Conservation (phyloP, 2,797 vertebrate species). For the Sylvilagus floridanus region DNA sequence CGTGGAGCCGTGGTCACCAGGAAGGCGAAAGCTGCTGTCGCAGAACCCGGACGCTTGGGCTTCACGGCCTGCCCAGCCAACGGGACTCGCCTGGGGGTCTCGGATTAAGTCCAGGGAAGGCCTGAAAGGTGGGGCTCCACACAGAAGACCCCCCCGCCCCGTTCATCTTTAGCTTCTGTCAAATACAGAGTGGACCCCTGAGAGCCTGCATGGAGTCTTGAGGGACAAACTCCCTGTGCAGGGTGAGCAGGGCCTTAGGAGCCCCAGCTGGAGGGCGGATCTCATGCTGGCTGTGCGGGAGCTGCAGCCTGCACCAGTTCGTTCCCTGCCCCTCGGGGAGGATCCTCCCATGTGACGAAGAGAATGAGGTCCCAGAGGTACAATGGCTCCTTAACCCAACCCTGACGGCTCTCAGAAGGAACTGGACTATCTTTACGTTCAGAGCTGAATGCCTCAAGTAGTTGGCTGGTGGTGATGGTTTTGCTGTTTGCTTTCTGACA, state of each 20-base stretch:
- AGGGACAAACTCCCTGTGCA: background rate
- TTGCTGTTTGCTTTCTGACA: background rate
- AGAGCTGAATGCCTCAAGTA: background rate
- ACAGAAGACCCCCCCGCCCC: background rate
- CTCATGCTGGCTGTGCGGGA: background rate
- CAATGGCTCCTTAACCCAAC: background rate
- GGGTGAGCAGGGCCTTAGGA: background rate
- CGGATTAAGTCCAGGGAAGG: background rate
- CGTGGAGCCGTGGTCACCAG: background rate
- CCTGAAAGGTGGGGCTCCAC: background rate
- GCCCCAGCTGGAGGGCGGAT: background rate
- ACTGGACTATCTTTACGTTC: too few relatives aligned
- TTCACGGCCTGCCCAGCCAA: background rate
- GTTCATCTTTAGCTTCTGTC: background rate
- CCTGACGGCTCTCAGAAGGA: background rate
- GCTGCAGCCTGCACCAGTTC: background rate
- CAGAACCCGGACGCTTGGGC: background rate
- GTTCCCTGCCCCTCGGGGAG: background rate
- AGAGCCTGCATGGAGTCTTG: background rate
- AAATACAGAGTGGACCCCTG: background rate
- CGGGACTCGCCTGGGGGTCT: background rate
- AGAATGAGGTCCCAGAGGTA: background rate
- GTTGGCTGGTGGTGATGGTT: background rate
- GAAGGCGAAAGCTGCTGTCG: background rate
- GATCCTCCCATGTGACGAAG: background rate